A percentile compares a stretch with the other conserved stretches of the same genome.
phyloP scores from a whole-genome alignment of 2,888 invertebrate species.

The Tryphoninae sp. region DNA sequence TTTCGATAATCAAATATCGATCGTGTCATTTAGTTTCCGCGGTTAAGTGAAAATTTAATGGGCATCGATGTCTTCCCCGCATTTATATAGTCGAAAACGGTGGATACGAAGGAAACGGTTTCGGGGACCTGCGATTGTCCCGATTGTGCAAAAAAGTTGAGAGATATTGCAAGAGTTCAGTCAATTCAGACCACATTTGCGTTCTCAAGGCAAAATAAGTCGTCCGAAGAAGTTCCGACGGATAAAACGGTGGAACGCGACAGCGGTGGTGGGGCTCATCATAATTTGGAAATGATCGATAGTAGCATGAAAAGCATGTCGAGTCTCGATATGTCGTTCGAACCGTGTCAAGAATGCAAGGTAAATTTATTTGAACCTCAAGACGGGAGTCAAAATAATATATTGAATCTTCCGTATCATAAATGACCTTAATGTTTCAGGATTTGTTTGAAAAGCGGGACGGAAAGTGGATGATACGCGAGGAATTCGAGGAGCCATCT shows the following conservation, averaged over 20 bases:
- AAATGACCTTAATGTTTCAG: slow-evolving; percentile 52
- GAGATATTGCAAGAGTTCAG: slow-evolving; percentile 66
- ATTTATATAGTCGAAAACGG: slow-evolving; percentile 73
- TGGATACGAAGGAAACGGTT: slow-evolving; percentile 78
- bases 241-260: slow-evolving; percentile 65
- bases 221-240: slow-evolving; percentile 58
- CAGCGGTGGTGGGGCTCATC: slow-evolving; percentile 54
- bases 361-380: slow-evolving; percentile 28
- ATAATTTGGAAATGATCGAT: slow-evolving; percentile 63
- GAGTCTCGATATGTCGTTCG: slow-evolving; percentile 55
- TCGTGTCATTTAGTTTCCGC: not conserved
- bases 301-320: slow-evolving; percentile 58
- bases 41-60: not conserved
- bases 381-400: no score
- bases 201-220: slow-evolving; percentile 67
- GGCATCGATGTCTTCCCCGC: not conserved
- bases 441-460: slow-evolving; percentile 70
- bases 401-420: not conserved
- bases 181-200: slow-evolving; percentile 65
- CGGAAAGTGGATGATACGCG: slow-evolving; percentile 67
- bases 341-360: slow-evolving; percentile 61
- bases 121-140: slow-evolving; percentile 77
- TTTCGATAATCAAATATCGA: not conserved
- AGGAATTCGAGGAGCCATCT: slow-evolving; percentile 70
- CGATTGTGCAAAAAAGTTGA: slow-evolving; percentile 77